Evolutionary conservation across 1,140 invertebrate genomes (phyloP).

Genomic region (Anthonomus grandis): DNA sequence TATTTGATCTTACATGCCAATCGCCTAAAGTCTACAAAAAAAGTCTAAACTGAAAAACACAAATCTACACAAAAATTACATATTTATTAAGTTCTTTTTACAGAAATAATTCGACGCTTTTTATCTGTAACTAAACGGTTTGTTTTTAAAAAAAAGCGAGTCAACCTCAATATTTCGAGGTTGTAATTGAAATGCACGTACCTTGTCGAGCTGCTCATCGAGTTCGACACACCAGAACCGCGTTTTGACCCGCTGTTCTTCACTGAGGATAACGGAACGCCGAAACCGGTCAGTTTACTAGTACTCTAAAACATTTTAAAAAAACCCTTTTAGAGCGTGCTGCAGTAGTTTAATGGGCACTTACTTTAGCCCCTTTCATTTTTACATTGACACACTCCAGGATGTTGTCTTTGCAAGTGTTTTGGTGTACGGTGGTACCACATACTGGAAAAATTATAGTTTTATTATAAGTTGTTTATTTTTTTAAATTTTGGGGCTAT

Average conservation of each 20-base stretch:
- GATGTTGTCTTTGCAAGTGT: slow-evolving; percentile 81
- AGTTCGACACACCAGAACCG: slow-evolving; percentile 45
- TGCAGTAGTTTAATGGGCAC: slow-evolving; percentile 18
- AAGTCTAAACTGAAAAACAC: slow-evolving; percentile 33
- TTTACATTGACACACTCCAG: slow-evolving; percentile 73
- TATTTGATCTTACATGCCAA: slow-evolving; percentile 31
- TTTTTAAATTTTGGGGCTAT: too few relatives aligned
- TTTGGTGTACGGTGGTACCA: slow-evolving; percentile 79
- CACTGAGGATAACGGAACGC: slow-evolving; percentile 42
- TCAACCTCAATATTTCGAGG: too few relatives aligned
- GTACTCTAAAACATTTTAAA: slow-evolving; percentile 41
- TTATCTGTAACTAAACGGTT: not conserved
- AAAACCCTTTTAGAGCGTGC: not conserved
- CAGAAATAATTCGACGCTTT: not conserved
- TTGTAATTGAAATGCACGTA: too few relatives aligned
- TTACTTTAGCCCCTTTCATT: slow-evolving; percentile 63
- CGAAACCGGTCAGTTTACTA: slow-evolving; percentile 40
- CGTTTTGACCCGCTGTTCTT: slow-evolving; percentile 47
- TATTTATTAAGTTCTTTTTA: slow-evolving; percentile 5
- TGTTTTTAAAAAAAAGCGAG: too few relatives aligned
- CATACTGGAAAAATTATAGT: slow-evolving; percentile 73
- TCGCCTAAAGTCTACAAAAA: slow-evolving; percentile 38
- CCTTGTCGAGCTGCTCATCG: slow-evolving; percentile 45
- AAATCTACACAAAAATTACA: slow-evolving; percentile 30
- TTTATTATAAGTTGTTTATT: not conserved